Base-by-base conservation (phyloP, 2,888 invertebrate genomes). In the Anoplius nigerrimus region DNA sequence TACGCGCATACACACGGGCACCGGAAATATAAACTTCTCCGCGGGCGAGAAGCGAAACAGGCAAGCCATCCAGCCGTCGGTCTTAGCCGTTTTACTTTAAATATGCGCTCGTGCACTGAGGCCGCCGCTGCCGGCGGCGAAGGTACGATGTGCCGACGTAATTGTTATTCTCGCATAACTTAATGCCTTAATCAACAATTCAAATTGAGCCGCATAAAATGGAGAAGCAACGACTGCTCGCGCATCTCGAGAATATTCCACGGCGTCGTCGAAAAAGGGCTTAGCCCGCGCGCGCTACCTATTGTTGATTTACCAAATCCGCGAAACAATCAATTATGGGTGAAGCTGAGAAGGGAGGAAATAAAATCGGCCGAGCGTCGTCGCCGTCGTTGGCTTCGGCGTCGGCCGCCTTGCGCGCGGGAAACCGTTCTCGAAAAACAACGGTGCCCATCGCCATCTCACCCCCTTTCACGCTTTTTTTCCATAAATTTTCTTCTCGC, bases 141-240 rank as follows among this genome's bases (percentile, higher is more conserved):
- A 34, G 34, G 34, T 34, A 34, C 34, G 34, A 34, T 34, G 34
- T 34, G 34, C 34, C 34, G 11, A 34, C 48, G 65, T 69, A 64
- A 73, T 74, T 75, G 70, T 77, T 74, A 75, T 74, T 76, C 74
- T 69, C 69, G 74, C 75, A 79, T 79, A 78, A 81, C 71, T 77
- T 74, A 75, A 75, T 78, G 63, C 70, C 71, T 71, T 55, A 63
- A 79, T 80, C 75, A 78, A 80, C 82, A 80, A 81, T 77, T 82
- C 79, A 81, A 79, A 78, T 79, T 54, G 64, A 48, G 59, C 56
- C 48, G 62, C 66, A 75, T 76, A 72, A 76, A 76, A 76, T 66
- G 69, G 72, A 72, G 69, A 66, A 69, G 42, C 60, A 61, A 63
- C 65, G 34, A 46, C 57, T 15, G 51, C 61, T n/a, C 54, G 74